Evolutionary conservation across 2,888 invertebrate genomes (phyloP).

Genomic region (Tribolium freemani): DNA sequence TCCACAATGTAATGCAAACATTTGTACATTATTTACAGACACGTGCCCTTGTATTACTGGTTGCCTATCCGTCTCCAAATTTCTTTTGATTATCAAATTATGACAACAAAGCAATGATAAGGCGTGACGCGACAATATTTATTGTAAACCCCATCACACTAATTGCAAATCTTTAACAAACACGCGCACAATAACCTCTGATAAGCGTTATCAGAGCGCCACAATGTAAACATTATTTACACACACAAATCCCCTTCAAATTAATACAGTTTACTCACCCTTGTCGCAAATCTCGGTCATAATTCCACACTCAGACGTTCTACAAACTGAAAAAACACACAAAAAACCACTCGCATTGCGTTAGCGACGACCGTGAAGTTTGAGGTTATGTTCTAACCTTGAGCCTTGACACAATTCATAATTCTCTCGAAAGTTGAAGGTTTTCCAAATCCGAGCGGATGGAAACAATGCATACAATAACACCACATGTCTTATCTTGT

Average conservation of each 20-base stretch:
- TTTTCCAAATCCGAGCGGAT: slow-evolving; percentile 1
- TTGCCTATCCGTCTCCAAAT: too few species aligned
- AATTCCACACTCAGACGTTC: background rate
- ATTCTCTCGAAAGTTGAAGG: slow-evolving; percentile 6
- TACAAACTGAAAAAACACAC: slow-evolving; percentile 1
- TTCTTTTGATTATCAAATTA: too few species aligned
- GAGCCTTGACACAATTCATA: slow-evolving; percentile 33
- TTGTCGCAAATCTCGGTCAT: slow-evolving; percentile 12
- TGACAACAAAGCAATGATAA: background rate
- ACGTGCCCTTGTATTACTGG: too few species aligned
- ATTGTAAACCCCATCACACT: background rate
- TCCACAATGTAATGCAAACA: too few species aligned
- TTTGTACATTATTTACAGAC: too few species aligned
- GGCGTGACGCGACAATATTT: background rate
- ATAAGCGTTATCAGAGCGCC: background rate
- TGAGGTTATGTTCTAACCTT: slow-evolving; percentile 42
- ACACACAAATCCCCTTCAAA: background rate
- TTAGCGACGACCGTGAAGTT: slow-evolving; percentile 32
- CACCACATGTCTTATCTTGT: slow-evolving; percentile 9
- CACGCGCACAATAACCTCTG: background rate
- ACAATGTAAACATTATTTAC: slow-evolving; percentile 7
- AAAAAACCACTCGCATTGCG: background rate
- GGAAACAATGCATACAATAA: slow-evolving; percentile 3
- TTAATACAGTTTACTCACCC: slow-evolving; percentile 7
- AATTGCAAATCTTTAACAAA: background rate